Conservation (phyloP, 2,888 invertebrate genomes). For the Cynaeus angustus region DNA sequence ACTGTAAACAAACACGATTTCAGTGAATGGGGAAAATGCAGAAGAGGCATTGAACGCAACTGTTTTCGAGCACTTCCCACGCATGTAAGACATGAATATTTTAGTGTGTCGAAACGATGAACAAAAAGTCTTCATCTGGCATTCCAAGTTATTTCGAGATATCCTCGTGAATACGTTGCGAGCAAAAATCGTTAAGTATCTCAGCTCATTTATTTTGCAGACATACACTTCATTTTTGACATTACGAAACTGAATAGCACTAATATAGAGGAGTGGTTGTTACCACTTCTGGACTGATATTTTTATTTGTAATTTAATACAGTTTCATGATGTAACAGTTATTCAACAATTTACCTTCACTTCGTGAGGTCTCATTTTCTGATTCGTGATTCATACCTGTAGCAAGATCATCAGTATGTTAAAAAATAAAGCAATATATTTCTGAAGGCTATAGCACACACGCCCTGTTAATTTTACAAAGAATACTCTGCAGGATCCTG, state of each 20-base stretch:
- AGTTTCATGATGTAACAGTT: conserved; percentile 45
- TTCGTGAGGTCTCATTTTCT: conserved; percentile 47
- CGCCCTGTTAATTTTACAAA: conserved; percentile 27
- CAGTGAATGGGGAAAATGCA: conserved; percentile 43
- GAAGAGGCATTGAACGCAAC: conserved; percentile 35
- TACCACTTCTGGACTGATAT: conserved; percentile 36
- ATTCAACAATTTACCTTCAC: conserved; percentile 48
- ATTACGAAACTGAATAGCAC: conserved; percentile 24
- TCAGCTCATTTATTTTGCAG: conserved; percentile 6
- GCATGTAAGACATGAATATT: conserved; percentile 45
- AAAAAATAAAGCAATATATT: conserved; percentile 27
- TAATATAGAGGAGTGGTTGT: conserved; percentile 30
- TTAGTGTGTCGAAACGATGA: conserved; percentile 37
- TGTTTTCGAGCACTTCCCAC: conserved; percentile 40
- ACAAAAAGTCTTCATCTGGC: conserved; percentile 44
- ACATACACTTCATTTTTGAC: conserved; percentile 15
- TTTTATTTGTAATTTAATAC: conserved; percentile 43
- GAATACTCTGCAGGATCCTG: not conserved
- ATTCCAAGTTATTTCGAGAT: conserved; percentile 48
- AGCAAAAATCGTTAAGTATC: conserved; percentile 25
- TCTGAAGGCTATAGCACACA: conserved; percentile 27
- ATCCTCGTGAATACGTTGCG: conserved; percentile 33
- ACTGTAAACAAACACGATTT: conserved; percentile 31
- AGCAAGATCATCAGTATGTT: conserved; percentile 26
- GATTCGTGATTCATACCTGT: conserved; percentile 45